Evolutionary conservation across 2,888 invertebrate genomes (phyloP), one percentile per base, ranked within the genome.

Genomic region (Scelioninae gen. 1): DNA sequence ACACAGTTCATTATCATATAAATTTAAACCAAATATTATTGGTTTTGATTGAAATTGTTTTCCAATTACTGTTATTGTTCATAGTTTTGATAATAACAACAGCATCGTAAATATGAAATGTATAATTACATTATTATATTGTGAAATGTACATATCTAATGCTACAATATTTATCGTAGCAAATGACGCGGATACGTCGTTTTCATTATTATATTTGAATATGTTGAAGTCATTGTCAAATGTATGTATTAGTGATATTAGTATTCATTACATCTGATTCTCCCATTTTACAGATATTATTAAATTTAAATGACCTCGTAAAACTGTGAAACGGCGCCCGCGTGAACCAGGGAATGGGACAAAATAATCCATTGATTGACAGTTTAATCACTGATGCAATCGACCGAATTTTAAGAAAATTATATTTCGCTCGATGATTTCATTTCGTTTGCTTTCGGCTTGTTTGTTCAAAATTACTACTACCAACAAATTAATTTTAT

Each of bases 141-240:
- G 15, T 66, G 53, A 66, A 43, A 66, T 53, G 29, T n/a, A 11
- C 31, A 68, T 47, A 60, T 49, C 31, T 71, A 60, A 60, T 60
- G 40, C 40, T 60, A 31, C 11, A 60, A 71, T 60, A 71, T 71
- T 71, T 71, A 71, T 60, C 43, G 31, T 32, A n/a, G 15, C 38
- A 38, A 60, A 15, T 56, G 32, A 45, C 16, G 16, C 45, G 29
- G 13, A 68, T 23, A 15, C 31, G 51, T 51, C 60, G 40, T 51
- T 71, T 60, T 71, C 40, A 51, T 43, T 55, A 69, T 49, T 69
- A 38, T 58, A 69, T 58, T 69, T 31, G 66, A 66, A 66, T 66
- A 66, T 66, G 40, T 66, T 34, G 53, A 53, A 58, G 34, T 32
- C 49, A 58, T 47, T 69, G 45, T 56, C 69, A 55, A 58, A 58